A percentile compares a stretch with the other conserved stretches of the same genome.
Conservation (phyloP, 2,797 vertebrate species). For the Tinamus major region DNA sequence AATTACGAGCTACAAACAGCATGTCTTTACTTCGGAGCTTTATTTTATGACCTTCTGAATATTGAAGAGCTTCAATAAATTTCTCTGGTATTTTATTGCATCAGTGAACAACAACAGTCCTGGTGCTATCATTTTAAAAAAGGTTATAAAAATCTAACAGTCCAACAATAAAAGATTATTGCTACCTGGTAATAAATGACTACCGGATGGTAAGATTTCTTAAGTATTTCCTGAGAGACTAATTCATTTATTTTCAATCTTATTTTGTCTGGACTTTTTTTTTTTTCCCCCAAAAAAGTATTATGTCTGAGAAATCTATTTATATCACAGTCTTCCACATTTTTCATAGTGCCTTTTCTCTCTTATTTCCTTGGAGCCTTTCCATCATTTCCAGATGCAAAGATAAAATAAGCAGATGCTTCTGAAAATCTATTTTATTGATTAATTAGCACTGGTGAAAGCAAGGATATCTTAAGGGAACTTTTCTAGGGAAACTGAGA, state of each 20-base stretch:
- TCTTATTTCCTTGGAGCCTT: conserved; percentile 43
- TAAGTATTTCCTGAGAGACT: conserved; percentile 37
- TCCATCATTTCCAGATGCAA: conserved; percentile 46
- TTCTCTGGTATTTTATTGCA: conserved; percentile 38
- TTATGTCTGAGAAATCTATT: conserved; percentile 27
- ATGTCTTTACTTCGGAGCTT: neutral
- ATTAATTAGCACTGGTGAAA: conserved; percentile 28
- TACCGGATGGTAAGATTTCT: conserved; percentile 42
- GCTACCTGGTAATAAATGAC: conserved; percentile 38
- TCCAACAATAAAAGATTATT: conserved; percentile 59
- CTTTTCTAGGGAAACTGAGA: neutral
- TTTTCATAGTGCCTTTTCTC: neutral
- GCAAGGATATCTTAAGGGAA: neutral
- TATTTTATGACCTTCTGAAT: conserved; percentile 50
- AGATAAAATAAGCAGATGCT: conserved; percentile 48
- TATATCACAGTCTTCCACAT: conserved; percentile 12
- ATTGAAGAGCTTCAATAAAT: conserved; percentile 56
- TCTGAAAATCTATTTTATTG: conserved; percentile 37
- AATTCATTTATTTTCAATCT: conserved; percentile 58
- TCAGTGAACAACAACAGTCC: conserved; percentile 44
- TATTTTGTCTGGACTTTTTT: neutral
- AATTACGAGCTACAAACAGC: conserved; percentile 37
- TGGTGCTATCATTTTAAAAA: conserved; percentile 43
- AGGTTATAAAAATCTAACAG: conserved; percentile 48
- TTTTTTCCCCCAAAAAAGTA: neutral